Conservation (phyloP, 2,113 vertebrate genomes). For the Callospermophilus lateralis region DNA sequence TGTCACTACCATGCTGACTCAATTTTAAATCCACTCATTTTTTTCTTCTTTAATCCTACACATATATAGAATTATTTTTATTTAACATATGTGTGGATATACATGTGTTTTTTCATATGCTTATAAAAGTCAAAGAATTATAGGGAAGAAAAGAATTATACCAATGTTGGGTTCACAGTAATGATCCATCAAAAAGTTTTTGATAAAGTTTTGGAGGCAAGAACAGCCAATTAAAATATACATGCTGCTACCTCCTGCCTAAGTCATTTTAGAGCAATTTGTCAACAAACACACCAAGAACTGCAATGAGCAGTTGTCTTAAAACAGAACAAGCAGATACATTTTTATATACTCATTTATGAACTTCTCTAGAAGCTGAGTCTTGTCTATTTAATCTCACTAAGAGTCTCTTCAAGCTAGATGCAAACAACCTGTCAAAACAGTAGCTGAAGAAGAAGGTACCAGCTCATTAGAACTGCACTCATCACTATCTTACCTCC, state of each 20-base stretch:
- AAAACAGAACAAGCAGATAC: constrained; percentile 46
- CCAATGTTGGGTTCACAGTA: background rate
- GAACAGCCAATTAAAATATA: background rate
- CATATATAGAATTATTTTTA: background rate
- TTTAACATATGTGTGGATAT: background rate
- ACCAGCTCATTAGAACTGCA: constrained; percentile 55
- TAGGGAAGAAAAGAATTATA: background rate
- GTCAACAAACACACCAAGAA: constrained; percentile 63
- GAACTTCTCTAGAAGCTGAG: background rate
- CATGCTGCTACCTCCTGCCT: background rate
- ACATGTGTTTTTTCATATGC: background rate
- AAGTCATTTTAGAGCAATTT: constrained; percentile 27
- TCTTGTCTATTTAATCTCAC: constrained; percentile 58
- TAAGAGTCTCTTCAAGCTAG: constrained; percentile 47
- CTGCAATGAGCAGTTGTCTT: constrained; percentile 42
- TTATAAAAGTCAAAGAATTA: constrained; percentile 12
- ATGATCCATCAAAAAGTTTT: constrained; percentile 25
- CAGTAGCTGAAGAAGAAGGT: background rate
- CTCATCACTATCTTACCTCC: background rate
- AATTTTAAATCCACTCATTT: constrained; percentile 29
- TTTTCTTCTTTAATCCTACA: background rate
- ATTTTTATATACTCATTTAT: constrained; percentile 59
- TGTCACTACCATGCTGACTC: background rate
- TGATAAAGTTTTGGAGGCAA: constrained; percentile 6
- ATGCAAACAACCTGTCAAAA: constrained; percentile 65